Base-by-base conservation (phyloP, 1,140 invertebrate genomes). In the Trichonephila clavata region DNA sequence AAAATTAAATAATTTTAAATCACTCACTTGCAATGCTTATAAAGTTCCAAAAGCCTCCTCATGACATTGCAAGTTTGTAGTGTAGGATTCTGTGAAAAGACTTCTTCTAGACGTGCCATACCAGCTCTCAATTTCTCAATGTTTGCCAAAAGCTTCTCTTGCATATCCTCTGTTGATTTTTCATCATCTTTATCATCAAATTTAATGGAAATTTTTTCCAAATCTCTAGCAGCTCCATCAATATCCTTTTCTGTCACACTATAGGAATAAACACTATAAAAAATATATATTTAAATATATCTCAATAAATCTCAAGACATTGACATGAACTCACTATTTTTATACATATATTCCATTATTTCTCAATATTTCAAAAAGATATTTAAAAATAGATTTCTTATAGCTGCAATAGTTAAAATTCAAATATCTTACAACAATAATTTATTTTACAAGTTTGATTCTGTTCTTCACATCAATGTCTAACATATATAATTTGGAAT, bases 11-110 rank as follows among this genome's bases (percentile, higher is more conserved):
- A 24, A 24, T n/a, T 10, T 27, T n/a, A 68, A n/a, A 68, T 24
- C n/a, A 80, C 95, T 92, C 94, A 96, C 96, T 98, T 97, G 94
- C 98, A 98, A 95, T 98, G 98, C 95, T 98, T 98, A 95, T 98
- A 98, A 39, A 98, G 97, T 94, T 97, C 97, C 27, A 98, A 95
- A 24, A 98, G 95, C 95, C 97, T 97, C 90, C 97, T 96, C 97
- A 98, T 97, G 63, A 98, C 97, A 95, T 97, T 97, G n/a, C 97
- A 96, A 86, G 96, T 97, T 95, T 98, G 97, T 57, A 97, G 95
- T 5, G 97, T 96, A 10, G 97, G 97, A 95, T 98, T 97, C 80
- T 97, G 97, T 1, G 97, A 97, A 94, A 98, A 98, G 86, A 98
- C 97, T 95, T 97, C 97, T 95, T 98, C 97, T 3, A 98, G 95